These are phyloP conservation scores for Orius insidiosus DNA, from an alignment of 1,140 invertebrate species.

Conservation along the genomic window DNA sequence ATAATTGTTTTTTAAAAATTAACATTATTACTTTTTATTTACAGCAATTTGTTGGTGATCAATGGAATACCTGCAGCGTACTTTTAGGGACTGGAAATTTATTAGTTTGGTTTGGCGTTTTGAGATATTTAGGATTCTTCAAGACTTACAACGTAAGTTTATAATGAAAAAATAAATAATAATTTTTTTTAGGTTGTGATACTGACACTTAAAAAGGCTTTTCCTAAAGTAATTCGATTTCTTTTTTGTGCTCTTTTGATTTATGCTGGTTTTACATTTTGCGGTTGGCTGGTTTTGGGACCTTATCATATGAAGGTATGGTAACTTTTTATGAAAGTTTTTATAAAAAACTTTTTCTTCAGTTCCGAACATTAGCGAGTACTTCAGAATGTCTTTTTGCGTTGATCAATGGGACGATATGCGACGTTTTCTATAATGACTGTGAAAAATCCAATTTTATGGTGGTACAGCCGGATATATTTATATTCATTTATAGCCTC, in stretches of 20 bases:
- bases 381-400: conserved; percentile 86
- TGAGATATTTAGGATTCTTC: conserved; percentile 94
- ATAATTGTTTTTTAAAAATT: no score
- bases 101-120: conserved; percentile 92
- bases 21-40: no score
- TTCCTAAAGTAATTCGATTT: conserved; percentile 84
- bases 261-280: conserved; percentile 92
- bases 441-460: conserved; percentile 65
- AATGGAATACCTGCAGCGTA: conserved; percentile 88
- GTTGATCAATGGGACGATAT: conserved; percentile 99
- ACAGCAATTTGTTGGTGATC: conserved; percentile 65
- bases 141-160: conserved; percentile 91
- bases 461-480: conserved; percentile 95
- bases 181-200: no score
- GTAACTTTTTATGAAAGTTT: no score
- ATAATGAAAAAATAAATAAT: no score
- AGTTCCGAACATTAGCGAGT: conserved; percentile 68
- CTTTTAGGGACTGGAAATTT: conserved; percentile 88
- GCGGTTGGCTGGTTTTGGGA: conserved; percentile 93
- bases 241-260: conserved; percentile 78
- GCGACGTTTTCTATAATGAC: conserved; percentile 91
- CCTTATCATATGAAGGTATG: no score
- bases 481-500: conserved; percentile 90
- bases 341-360: no score
- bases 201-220: conserved; percentile 80